Percentiles rank a stretch among this genome's conserved stretches.
Evolutionary conservation across 2,888 invertebrate species (phyloP).

Genomic region (Flexamia atlantica): DNA sequence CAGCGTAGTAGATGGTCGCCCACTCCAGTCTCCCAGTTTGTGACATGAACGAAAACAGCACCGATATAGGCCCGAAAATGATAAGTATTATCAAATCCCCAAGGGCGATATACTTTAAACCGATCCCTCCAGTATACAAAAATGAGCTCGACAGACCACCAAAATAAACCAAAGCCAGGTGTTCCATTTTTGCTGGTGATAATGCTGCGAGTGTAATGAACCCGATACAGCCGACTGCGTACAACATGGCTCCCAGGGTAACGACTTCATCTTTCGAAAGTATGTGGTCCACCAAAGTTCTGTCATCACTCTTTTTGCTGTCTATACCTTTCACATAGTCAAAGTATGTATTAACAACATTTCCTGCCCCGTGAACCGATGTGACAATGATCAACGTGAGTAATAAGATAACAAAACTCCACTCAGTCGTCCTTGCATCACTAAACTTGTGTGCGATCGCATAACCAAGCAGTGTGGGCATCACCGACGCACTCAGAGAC

Average conservation of each 20-base stretch:
- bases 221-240: slow-evolving; percentile 90
- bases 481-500: slow-evolving; percentile 94
- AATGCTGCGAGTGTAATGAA: slow-evolving; percentile 87
- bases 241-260: slow-evolving; percentile 92
- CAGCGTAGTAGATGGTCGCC: slow-evolving; percentile 94
- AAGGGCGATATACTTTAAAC: slow-evolving; percentile 95
- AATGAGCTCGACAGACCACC: slow-evolving; percentile 97
- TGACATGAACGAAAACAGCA: slow-evolving; percentile 94
- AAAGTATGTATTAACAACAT: slow-evolving; percentile 97
- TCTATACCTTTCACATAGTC: slow-evolving; percentile 97
- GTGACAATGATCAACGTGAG: slow-evolving; percentile 92
- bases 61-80: slow-evolving; percentile 96
- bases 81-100: slow-evolving; percentile 95
- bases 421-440: slow-evolving; percentile 84
- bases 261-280: slow-evolving; percentile 90
- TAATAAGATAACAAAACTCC: slow-evolving; percentile 88
- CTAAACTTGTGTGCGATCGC: slow-evolving; percentile 88
- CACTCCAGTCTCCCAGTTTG: slow-evolving; percentile 95
- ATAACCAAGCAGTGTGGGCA: slow-evolving; percentile 94
- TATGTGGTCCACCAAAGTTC: slow-evolving; percentile 96
- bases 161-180: slow-evolving; percentile 95
- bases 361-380: slow-evolving; percentile 97
- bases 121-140: slow-evolving; percentile 97
- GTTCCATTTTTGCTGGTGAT: slow-evolving; percentile 96
- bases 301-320: slow-evolving; percentile 94